These are phyloP conservation scores for Lasioglossum calceatum DNA, from an alignment of 2,888 invertebrate genomes.

Conservation along the genomic window DNA sequence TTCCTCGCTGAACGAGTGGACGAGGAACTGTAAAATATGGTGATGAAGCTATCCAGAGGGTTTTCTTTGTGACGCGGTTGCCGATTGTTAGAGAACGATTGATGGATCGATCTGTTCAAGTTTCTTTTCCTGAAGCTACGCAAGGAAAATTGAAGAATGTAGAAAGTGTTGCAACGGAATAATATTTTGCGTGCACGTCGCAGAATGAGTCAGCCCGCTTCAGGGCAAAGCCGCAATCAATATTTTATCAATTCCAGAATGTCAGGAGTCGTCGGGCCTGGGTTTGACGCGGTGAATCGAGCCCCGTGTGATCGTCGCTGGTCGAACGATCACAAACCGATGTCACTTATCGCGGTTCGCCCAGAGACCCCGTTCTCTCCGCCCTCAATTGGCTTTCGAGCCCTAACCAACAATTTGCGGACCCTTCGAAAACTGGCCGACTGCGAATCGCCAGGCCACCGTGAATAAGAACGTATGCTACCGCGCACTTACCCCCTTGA, in stretches of 20 bases:
- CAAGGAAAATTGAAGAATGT: neutral
- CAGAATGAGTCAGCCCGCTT: neutral
- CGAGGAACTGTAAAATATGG: neutral
- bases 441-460: slow-evolving; percentile 63
- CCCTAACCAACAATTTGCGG: slow-evolving; percentile 70
- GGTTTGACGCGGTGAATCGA: slow-evolving; percentile 37
- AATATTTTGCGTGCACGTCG: neutral
- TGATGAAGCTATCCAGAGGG: neutral
- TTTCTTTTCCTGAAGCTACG: neutral
- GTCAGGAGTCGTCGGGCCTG: slow-evolving; percentile 18
- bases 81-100: neutral
- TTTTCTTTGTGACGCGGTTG: neutral
- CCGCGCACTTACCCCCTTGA: slow-evolving; percentile 64
- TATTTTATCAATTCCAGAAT: slow-evolving; percentile 11
- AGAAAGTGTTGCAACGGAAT: neutral
- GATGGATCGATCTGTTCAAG: neutral
- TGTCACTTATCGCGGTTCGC: slow-evolving; percentile 64
- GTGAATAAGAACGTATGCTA: slow-evolving; percentile 69
- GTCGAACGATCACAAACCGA: slow-evolving; percentile 52
- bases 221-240: neutral
- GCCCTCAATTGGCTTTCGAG: slow-evolving; percentile 64
- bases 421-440: slow-evolving; percentile 68
- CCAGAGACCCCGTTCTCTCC: slow-evolving; percentile 53
- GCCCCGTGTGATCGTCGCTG: slow-evolving; percentile 36
- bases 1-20: neutral